A percentile compares a stretch with the other conserved stretches of the same genome.
phyloP scores from a whole-genome alignment of 2,113 vertebrate species.

The Galemys pyrenaicus region DNA sequence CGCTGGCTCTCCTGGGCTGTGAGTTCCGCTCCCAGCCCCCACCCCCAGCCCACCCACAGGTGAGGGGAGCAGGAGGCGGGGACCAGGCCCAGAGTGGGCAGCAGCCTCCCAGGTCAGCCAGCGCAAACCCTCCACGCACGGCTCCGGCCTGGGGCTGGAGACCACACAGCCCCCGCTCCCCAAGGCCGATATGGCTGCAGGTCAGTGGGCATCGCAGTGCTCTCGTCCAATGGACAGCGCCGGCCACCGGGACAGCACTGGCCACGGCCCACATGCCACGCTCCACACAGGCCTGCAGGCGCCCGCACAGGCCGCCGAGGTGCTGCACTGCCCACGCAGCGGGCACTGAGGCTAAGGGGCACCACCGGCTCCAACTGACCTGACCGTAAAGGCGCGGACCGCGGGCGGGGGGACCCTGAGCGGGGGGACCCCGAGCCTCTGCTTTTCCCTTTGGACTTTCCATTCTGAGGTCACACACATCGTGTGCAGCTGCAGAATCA shows the following conservation, averaged over 20 bases:
- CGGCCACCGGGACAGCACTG: too few relatives aligned
- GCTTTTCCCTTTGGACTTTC: rapidly evolving
- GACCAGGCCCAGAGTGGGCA: neutral
- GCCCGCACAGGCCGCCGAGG: too few relatives aligned
- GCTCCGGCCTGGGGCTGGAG: neutral
- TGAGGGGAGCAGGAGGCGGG: neutral
- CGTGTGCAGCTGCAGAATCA: too few relatives aligned
- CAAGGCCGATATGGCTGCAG: too few relatives aligned
- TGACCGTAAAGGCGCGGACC: rapidly evolving
- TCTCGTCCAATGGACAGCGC: too few relatives aligned
- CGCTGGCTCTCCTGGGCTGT: neutral
- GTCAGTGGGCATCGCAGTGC: too few relatives aligned
- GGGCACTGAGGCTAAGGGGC: neutral
- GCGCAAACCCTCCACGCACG: neutral
- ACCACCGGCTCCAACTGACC: neutral
- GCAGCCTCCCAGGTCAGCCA: neutral
- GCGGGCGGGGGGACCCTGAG: too few relatives aligned
- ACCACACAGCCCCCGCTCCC: rapidly evolving
- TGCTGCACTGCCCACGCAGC: too few relatives aligned
- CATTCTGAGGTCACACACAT: neutral
- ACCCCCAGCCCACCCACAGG: neutral
- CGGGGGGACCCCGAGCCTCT: rapidly evolving
- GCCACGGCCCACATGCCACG: too few relatives aligned
- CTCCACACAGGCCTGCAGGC: too few relatives aligned
- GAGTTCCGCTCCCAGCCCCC: neutral